Evolutionary conservation across 2,113 vertebrate genomes (phyloP).

Genomic region (Tichodroma muraria): DNA sequence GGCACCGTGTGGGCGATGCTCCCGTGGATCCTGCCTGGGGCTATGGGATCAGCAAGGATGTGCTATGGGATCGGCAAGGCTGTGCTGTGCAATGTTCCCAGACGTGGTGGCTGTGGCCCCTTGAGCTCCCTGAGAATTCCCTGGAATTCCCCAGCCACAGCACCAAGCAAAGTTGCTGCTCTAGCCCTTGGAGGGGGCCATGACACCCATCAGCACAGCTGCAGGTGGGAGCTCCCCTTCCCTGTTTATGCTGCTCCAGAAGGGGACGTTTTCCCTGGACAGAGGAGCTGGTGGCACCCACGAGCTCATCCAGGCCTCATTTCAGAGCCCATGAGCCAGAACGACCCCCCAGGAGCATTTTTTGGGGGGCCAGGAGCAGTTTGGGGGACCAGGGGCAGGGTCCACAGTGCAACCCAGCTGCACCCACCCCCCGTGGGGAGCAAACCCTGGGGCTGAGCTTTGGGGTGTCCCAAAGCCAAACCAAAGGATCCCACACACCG

Average conservation of each 20-base stretch:
- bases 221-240: not conserved
- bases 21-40: accelerated
- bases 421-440: accelerated
- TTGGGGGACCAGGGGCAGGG: not conserved
- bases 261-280: accelerated
- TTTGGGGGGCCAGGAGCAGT: not conserved
- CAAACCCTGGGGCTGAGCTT: not conserved
- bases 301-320: accelerated
- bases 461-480: not conserved
- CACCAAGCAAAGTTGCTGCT: not conserved
- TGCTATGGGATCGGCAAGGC: accelerated
- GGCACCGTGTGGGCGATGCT: accelerated
- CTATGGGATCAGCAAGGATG: not conserved
- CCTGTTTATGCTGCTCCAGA: not conserved
- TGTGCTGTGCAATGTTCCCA: accelerated
- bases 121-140: not conserved
- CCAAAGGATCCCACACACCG: constrained; percentile 41
- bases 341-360: not conserved
- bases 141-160: not conserved
- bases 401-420: not conserved
- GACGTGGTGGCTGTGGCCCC: accelerated
- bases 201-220: not conserved
- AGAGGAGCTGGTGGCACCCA: not conserved
- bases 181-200: accelerated
- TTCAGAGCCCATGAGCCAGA: not conserved